Evolutionary conservation across 2,888 invertebrate species (phyloP), one percentile per base, ranked within the genome.

Genomic region (Sarcophaga carnaria): DNA sequence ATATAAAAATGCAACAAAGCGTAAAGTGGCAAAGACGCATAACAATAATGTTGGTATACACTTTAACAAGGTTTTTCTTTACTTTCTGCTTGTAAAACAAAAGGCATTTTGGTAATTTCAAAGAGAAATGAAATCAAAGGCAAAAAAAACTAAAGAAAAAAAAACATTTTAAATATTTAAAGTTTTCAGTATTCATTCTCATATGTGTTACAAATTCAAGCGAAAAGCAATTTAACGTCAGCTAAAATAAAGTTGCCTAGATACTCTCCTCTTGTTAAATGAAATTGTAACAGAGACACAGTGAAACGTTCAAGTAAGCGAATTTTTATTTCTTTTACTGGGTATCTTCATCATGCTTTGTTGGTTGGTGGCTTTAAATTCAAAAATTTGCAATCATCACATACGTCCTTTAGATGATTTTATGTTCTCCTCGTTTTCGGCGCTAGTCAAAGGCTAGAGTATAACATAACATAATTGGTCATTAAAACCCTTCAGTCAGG

Each of bases 21-120:
- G 88, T 85, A 85, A 88, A 87, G 84, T 81, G 84, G 74, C 78
- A 84, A 83, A 86, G 84, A 88, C 84, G 84, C 88, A 88, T 88
- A 88, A 88, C 84, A 83, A 83, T 82, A 59, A 70, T n/a, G 70
- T 64, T 64, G 45, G 20, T 69, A 22, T 62, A 22, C 62, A n/a
- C 20, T 62, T 20, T n/a, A 62, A 62, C 22, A 62, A 54, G 54
- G 54, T 54, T 54, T 49, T 17, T 54, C 1, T 54, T 17, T 17
- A 2, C 17, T 14, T 54, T 17, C 54, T 14, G 17, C 14, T 4
- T 54, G 54, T 12, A 54, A 54, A 54, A n/a, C 60, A 17, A 60
- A 60, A 60, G n/a, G 17, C 20, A 60, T 60, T 60, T 60, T 17
- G 20, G 20, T n/a, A 60, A 20, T 25, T 25, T 37, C 37, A 67